Percentiles rank a stretch among this genome's conserved stretches.
phyloP scores from a whole-genome alignment of 2,888 invertebrate genomes.

The Lacanobia wlatinum region DNA sequence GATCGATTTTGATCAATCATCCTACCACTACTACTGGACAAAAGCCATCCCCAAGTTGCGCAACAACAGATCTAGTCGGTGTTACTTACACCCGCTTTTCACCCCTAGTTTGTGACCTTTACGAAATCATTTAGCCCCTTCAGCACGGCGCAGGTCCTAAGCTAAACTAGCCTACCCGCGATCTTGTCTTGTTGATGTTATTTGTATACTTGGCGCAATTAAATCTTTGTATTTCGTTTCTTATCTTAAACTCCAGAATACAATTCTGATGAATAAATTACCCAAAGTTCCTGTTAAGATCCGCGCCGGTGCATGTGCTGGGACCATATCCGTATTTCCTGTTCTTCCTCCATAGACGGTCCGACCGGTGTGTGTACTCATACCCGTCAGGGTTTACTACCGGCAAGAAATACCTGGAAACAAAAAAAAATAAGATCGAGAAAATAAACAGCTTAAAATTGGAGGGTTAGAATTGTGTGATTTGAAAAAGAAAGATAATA shows the following conservation, averaged over 20 bases:
- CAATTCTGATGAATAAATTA: constrained; percentile 56
- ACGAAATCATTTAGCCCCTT: not conserved
- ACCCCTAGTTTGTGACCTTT: not conserved
- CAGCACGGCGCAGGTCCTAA: no score
- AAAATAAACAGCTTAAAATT: not conserved
- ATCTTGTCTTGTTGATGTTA: not conserved
- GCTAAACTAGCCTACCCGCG: not conserved
- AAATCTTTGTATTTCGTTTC: no score
- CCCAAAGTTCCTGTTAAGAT: constrained; percentile 97
- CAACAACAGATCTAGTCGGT: not conserved
- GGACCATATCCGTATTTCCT: constrained; percentile 89
- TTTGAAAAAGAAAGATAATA: no score
- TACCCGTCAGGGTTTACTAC: constrained; percentile 97
- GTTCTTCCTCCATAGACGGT: constrained; percentile 96
- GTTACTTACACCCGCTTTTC: not conserved
- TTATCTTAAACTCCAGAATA: not conserved
- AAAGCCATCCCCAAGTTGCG: not conserved
- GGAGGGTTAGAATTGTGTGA: no score
- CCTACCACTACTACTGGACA: not conserved
- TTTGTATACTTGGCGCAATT: no score
- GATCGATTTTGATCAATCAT: constrained; percentile 36
- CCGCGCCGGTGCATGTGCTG: constrained; percentile 93
- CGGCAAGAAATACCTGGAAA: constrained; percentile 92
- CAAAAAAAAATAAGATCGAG: not conserved
- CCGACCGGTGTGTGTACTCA: constrained; percentile 94